These are phyloP conservation scores for Tringa solitaria DNA, from an alignment of 2,113 vertebrate genomes.

Conservation along the genomic window DNA sequence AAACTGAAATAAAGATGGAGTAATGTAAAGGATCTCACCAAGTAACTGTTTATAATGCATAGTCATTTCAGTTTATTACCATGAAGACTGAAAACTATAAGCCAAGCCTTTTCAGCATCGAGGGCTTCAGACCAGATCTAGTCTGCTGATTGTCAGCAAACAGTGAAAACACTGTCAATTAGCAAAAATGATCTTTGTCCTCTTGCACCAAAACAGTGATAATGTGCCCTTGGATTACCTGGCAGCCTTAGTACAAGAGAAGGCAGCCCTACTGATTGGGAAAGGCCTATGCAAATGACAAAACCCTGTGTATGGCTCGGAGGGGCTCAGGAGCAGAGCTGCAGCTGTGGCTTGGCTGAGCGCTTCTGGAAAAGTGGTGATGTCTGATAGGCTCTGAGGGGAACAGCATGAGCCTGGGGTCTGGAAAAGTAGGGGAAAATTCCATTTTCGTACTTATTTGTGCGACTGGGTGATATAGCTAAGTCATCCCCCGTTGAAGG, in stretches of 20 bases:
- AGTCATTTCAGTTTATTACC: not conserved
- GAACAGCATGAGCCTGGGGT: not conserved
- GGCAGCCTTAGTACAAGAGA: not conserved
- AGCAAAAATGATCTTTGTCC: not conserved
- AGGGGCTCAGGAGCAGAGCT: fast-evolving
- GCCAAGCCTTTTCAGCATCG: not conserved
- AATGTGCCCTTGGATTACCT: not conserved
- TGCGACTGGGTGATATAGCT: not conserved
- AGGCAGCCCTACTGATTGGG: not conserved
- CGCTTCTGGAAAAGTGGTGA: fast-evolving
- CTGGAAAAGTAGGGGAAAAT: not conserved
- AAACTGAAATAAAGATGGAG: not conserved
- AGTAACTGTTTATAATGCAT: not conserved
- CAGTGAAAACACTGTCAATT: not conserved
- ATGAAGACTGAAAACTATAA: not conserved
- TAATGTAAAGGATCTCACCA: not conserved
- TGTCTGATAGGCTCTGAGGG: not conserved
- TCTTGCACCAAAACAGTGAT: not conserved
- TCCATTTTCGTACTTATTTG: not conserved
- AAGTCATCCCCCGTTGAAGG: not conserved
- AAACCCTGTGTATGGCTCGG: not conserved
- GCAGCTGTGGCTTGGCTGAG: fast-evolving
- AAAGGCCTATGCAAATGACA: fast-evolving
- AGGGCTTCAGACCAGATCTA: not conserved
- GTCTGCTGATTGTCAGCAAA: not conserved